These are phyloP conservation scores for Butastur rufipennis DNA, from an alignment of 2,113 vertebrate genomes.

Conservation along the genomic window DNA sequence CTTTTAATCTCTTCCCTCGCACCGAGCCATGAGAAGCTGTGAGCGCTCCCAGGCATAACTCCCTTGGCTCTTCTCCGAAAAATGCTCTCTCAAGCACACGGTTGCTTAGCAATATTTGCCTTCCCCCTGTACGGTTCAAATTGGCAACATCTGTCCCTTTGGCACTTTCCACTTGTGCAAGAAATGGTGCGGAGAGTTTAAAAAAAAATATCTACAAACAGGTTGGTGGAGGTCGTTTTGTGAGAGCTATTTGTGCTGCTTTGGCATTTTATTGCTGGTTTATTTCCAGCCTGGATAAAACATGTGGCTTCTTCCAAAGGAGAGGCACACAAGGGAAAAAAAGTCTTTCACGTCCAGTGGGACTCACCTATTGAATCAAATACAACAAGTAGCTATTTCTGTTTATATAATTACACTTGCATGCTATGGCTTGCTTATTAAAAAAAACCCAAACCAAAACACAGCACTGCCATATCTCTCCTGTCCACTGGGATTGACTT, in stretches of 20 bases:
- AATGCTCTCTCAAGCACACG: slow-evolving; percentile 70
- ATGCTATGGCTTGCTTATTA: not conserved
- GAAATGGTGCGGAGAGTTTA: not conserved
- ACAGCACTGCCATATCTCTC: not conserved
- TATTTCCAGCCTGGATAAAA: not conserved
- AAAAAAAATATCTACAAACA: slow-evolving; percentile 2
- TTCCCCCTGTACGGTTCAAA: slow-evolving; percentile 73
- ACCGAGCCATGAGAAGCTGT: slow-evolving; percentile 66
- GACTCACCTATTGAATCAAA: slow-evolving; percentile 29
- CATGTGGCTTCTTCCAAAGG: not conserved
- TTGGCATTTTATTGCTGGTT: not conserved
- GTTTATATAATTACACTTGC: not conserved
- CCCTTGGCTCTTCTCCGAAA: slow-evolving; percentile 80
- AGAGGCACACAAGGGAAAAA: not conserved
- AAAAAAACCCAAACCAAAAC: not conserved
- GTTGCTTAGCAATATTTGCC: slow-evolving; percentile 82
- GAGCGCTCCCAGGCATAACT: slow-evolving; percentile 73
- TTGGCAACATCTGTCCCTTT: slow-evolving; percentile 76
- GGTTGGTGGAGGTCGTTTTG: not conserved
- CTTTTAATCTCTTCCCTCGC: slow-evolving; percentile 70
- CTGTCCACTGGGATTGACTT: not conserved
- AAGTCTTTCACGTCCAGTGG: not conserved
- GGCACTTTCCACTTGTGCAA: slow-evolving; percentile 61
- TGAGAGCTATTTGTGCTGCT: not conserved
- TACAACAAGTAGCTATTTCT: not conserved